Evolutionary conservation across 2,113 vertebrate genomes (phyloP).

Genomic region (Tychaedon coryphoeus): DNA sequence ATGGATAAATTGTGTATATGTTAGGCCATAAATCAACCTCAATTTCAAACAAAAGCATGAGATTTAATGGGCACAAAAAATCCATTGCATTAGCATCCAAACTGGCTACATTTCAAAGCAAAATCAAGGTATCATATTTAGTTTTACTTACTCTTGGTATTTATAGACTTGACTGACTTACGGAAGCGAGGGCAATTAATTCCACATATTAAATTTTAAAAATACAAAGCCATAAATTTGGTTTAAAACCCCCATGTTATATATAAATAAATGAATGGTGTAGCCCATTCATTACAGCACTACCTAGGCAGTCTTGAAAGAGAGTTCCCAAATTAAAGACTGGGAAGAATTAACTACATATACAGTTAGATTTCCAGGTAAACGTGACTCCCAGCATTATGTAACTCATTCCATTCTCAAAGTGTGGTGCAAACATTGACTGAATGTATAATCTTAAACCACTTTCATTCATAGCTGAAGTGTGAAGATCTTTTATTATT

Average conservation of each 20-base stretch:
- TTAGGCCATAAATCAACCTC: constrained; percentile 10
- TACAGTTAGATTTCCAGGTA: neutral
- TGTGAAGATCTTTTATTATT: neutral
- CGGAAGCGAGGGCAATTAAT: constrained; percentile 5
- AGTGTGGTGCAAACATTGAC: neutral
- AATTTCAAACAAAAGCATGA: constrained; percentile 1
- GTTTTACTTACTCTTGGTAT: neutral
- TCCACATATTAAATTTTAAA: neutral
- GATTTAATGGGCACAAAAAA: neutral
- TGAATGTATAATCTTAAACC: neutral
- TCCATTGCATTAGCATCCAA: neutral
- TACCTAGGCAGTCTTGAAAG: neutral
- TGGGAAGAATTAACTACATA: neutral
- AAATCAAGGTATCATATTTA: neutral
- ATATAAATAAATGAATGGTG: constrained; percentile 20
- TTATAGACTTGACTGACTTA: neutral
- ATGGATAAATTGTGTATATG: neutral
- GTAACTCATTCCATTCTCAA: neutral
- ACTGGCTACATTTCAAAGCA: neutral
- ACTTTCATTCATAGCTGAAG: neutral
- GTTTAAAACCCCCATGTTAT: neutral
- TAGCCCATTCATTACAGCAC: neutral
- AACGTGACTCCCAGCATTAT: neutral
- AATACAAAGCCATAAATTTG: neutral
- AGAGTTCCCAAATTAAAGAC: neutral